A percentile compares a stretch with the other conserved stretches of the same genome.
Conservation (phyloP, 2,113 vertebrate genomes). For the Albula goreensis region DNA sequence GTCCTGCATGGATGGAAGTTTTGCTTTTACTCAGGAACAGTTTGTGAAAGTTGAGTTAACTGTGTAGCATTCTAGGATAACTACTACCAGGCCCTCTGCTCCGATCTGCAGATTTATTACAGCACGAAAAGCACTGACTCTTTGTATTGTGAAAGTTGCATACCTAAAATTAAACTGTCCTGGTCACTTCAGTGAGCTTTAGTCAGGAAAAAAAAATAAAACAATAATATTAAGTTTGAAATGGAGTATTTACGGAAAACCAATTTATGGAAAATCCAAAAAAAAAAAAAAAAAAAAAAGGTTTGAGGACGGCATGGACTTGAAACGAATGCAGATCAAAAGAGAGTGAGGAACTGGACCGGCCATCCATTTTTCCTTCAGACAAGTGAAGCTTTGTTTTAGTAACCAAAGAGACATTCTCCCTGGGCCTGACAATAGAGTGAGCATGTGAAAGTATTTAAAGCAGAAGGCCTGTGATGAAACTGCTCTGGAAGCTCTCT, state of each 20-base stretch:
- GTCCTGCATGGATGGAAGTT: not conserved
- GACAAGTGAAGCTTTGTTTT: conserved; percentile 19
- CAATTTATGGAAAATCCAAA: not conserved
- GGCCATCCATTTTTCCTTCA: not conserved
- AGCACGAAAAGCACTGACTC: not conserved
- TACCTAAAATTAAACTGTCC: not conserved
- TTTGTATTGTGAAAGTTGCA: not conserved
- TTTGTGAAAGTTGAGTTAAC: not conserved
- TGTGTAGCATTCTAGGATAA: not conserved
- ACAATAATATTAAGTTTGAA: too few relatives aligned
- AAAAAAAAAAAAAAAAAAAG: too few relatives aligned
- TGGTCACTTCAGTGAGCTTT: not conserved
- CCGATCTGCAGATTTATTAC: not conserved
- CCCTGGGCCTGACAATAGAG: conserved; percentile 23
- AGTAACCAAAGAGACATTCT: conserved; percentile 23
- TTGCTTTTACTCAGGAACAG: not conserved
- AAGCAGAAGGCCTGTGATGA: conserved; percentile 24
- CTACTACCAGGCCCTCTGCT: not conserved
- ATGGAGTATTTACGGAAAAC: not conserved
- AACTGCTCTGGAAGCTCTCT: conserved; percentile 15
- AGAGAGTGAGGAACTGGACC: not conserved
- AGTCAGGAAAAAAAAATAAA: not conserved
- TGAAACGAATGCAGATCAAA: not conserved
- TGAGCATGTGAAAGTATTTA: conserved; percentile 26
- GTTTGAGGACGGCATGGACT: not conserved